phyloP scores from a whole-genome alignment of 2,888 invertebrate genomes.

The Mimumesa dahlbomi region DNA sequence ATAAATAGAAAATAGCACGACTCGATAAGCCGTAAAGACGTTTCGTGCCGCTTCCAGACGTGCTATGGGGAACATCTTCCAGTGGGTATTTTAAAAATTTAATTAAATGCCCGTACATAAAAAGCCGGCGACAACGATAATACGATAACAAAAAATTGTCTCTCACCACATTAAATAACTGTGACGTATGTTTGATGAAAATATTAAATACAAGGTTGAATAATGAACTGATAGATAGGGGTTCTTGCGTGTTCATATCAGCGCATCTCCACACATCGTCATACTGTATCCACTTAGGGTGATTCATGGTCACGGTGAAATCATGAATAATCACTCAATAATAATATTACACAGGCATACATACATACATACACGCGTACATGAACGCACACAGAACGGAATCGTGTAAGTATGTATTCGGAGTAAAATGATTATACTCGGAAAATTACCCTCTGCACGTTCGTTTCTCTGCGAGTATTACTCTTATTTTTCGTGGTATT shows the following conservation, averaged over 20 bases:
- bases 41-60: slow-evolving; percentile 7
- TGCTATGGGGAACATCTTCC: slow-evolving; percentile 13
- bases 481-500: not conserved
- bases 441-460: slow-evolving; percentile 22
- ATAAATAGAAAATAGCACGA: slow-evolving; percentile 59
- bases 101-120: slow-evolving; percentile 15
- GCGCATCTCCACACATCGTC: slow-evolving; percentile 53
- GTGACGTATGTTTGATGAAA: slow-evolving; percentile 3
- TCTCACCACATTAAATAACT: not conserved
- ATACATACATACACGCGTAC: not conserved
- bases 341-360: slow-evolving; percentile 27
- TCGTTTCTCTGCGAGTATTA: slow-evolving; percentile 8
- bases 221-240: slow-evolving; percentile 28
- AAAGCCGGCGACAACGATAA: not conserved
- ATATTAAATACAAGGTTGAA: slow-evolving; percentile 27
- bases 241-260: slow-evolving; percentile 36
- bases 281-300: slow-evolving; percentile 39
- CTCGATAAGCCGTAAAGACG: slow-evolving; percentile 54
- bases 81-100: slow-evolving; percentile 9
- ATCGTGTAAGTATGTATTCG: too few species aligned
- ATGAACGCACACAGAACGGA: slow-evolving; percentile 18
- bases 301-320: slow-evolving; percentile 68
- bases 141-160: not conserved
- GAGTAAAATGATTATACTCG: slow-evolving; percentile 28
- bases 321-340: slow-evolving; percentile 56